Base-by-base conservation (phyloP, 2,113 vertebrate species). In the Saguinus imperator region DNA sequence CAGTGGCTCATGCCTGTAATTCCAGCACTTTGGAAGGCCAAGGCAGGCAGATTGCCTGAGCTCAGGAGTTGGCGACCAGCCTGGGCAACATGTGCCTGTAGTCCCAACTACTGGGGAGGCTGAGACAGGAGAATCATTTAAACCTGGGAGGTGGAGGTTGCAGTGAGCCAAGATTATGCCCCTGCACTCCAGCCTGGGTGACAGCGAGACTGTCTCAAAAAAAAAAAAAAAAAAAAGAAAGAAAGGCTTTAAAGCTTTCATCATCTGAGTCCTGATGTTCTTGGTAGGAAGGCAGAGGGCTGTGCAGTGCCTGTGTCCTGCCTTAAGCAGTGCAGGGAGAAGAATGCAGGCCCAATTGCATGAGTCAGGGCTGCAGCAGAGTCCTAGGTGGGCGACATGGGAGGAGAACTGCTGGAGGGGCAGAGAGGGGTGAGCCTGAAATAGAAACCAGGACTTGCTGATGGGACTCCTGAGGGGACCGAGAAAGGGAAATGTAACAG, bases 71-170 rank as follows among this genome's bases (percentile, higher is more conserved):
- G 12, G 27, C 2, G 11, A 29, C 27, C 27, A 64, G 12, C 27
- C 27, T 64, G 12, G 61, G 11, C 29, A 32, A 29, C 12, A 0
- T 12, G 61, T 2, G 0, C 61, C 12, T 29, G 12, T 64, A 64
- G 12, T 64, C 61, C 27, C 61, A 64, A 27, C 61, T 64, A 13
- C 61, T 64, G 0, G 12, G 61, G 61, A 14, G 61, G 61, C 61
- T 64, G 61, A 64, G 27, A 27, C 61, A 64, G 61, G 27, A 64
- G 61, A 64, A 64, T 29, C 5, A 2, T 0, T 1, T 27, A 27
- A 64, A 64, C 61, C 27, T 11, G 12, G 61, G 11, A 29, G 27
- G 61, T 29, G 27, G 61, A 29, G 61, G 11, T 64, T 64, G 61
- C 61, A 64, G 12, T 64, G 61, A 64, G 61, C 61, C 12, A 6